Base-by-base conservation (phyloP, 2,888 invertebrate genomes). In the Hypsopygia costalis region DNA sequence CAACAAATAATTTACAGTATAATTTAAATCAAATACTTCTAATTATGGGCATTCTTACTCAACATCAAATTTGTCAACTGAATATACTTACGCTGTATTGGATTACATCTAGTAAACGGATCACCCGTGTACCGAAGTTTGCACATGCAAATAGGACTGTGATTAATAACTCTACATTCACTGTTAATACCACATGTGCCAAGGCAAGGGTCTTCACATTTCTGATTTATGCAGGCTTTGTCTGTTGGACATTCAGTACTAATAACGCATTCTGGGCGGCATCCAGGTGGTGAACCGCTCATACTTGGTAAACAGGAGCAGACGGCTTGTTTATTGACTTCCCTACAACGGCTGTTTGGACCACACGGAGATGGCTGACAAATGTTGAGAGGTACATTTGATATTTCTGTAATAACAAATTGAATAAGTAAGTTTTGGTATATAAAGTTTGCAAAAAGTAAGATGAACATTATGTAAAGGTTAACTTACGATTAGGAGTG, bases 61-160 rank as follows among this genome's bases (percentile, higher is more conserved):
- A n/a, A n/a, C 16, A 16, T 16, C 16, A 16, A 16, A 16, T 4
- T 2, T 2, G 16, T 16, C 2, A 16, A 16, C 16, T 16, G 16
- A 16, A 16, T 16, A 16, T 16, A 74, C 89, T 83, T 81, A 90
- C 90, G 89, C 62, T 79, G 86, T 56, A 88, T 79, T 9, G 90
- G 89, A 48, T 82, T 75, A 58, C 92, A 92, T 68, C 90, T 83
- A 8, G 90, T 81, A 49, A 92, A 92, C 7, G 92, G 91, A 79
- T 94, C 93, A n/a, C 94, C 94, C 27, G 92, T 93, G 53, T 91
- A 91, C 29, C 81, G 87, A 11, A 73, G 57, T 43, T 90, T 89
- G 68, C 95, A 96, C 49, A 91, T 91, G 69, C 96, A 96, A 57
- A 94, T 92, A 6, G 95, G 94, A 66, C 92, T 94, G 62, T 95